Evolutionary conservation across 2,113 vertebrate genomes (phyloP), one percentile per base, ranked within the genome.

Genomic region (Melanerpes formicivorus): DNA sequence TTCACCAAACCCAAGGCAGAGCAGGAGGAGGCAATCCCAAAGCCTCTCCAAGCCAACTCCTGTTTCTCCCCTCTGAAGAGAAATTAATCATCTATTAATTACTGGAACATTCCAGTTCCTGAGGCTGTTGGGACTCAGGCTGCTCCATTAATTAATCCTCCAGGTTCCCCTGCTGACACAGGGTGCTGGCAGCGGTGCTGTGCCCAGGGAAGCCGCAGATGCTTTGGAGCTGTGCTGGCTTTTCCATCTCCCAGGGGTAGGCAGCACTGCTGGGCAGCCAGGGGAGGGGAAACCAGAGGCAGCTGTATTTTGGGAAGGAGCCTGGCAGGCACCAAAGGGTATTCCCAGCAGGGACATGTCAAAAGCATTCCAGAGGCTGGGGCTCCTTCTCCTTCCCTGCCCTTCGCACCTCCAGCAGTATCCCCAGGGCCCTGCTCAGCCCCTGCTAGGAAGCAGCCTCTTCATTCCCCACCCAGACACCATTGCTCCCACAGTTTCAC

Each of bases 161-260:
- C 44, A n/a, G 30, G 42, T 9, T 10, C 1, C n/a, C 37, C 5
- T 0, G 7, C 63, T 56, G 44, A 9, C 0, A 1, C 27, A 62
- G 37, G 30, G 7, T 22, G 67, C 88, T 37, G 72, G 75, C 75
- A 26, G 54, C 0, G 26, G 30, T 48, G 25, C 34, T 3, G 16
- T 34, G 18, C 64, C 77, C 74, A 44, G 34, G 58, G 42, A 37
- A 64, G 63, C 44, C 18, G 1, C 63, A 14, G 73, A 32, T 16
- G 52, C 70, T 54, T 63, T n/a, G 5, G 48, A 32, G 63, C 30
- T 54, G 73, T 0, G 4, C 55, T 23, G 84, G 66, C 4, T 23
- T 6, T 79, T 3, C 2, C 19, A 17, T 16, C 55, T 82, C 29
- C 67, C 84, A 9, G 1, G 22, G 75, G 70, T 0, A 75, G 84